Percentiles rank a stretch among this genome's conserved stretches.
Conservation (phyloP, 1,140 invertebrate species). For the Drusus annulatus region DNA sequence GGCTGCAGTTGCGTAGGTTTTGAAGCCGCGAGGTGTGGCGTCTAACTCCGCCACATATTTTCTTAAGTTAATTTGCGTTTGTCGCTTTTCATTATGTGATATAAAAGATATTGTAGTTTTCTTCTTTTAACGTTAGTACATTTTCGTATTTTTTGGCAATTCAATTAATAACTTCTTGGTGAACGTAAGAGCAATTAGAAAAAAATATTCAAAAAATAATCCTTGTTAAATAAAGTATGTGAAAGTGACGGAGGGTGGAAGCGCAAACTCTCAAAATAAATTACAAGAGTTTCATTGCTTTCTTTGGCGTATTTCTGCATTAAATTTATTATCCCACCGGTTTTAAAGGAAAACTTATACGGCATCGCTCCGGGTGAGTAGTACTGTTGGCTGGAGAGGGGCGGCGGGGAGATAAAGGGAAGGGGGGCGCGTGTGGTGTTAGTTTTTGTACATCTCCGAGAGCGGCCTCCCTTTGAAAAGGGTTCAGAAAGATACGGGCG, state of each 20-base stretch:
- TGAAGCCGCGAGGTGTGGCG: too few relatives aligned
- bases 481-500: slow-evolving; percentile 35
- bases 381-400: background rate
- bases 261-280: slow-evolving; percentile 34
- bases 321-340: slow-evolving; percentile 38
- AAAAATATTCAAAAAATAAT: too few relatives aligned
- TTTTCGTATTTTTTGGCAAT: too few relatives aligned
- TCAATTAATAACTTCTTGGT: too few relatives aligned
- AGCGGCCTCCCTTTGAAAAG: slow-evolving; percentile 34
- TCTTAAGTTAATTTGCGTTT: too few relatives aligned
- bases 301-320: slow-evolving; percentile 36
- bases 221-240: background rate
- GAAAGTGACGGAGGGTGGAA: background rate
- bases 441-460: slow-evolving; percentile 20
- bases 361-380: background rate
- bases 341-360: slow-evolving; percentile 40
- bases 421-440: slow-evolving; percentile 9
- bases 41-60: too few relatives aligned
- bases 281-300: slow-evolving; percentile 34
- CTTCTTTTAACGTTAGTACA: too few relatives aligned
- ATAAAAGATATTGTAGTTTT: too few relatives aligned
- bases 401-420: background rate
- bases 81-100: too few relatives aligned
- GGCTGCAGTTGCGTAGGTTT: too few relatives aligned
- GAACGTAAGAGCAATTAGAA: too few relatives aligned